Conservation (phyloP, 1,140 invertebrate species). For the Micrasema minimum region DNA sequence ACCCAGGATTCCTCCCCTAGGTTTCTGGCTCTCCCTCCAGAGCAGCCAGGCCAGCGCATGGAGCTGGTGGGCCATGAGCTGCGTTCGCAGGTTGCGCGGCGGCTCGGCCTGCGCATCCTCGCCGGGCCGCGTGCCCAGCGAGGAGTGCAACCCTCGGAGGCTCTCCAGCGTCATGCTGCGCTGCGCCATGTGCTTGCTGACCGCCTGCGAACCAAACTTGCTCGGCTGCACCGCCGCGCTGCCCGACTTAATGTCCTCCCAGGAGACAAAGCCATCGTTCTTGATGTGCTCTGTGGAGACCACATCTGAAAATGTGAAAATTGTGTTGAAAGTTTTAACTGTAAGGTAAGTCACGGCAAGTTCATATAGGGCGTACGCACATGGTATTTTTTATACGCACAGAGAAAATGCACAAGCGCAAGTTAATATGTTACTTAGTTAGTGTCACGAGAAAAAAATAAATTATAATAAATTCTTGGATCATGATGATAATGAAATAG, state of each 20-base stretch:
- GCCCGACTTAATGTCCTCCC: constrained; percentile 66
- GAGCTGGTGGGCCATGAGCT: constrained; percentile 87
- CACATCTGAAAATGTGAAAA: constrained; percentile 18
- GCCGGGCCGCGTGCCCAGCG: constrained; percentile 73
- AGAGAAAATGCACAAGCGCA: too few species aligned
- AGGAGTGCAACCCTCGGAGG: constrained; percentile 78
- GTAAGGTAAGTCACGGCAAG: too few species aligned
- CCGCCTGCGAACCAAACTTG: constrained; percentile 69
- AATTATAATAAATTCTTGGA: too few species aligned
- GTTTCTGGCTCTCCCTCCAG: constrained; percentile 88
- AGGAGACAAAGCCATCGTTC: constrained; percentile 55
- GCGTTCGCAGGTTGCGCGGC: constrained; percentile 73
- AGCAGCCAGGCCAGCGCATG: constrained; percentile 88
- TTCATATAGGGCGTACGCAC: too few species aligned
- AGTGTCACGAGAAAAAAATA: too few species aligned
- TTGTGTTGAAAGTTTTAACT: not conserved
- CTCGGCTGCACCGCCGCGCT: constrained; percentile 65
- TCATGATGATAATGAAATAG: too few species aligned
- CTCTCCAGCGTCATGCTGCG: constrained; percentile 77
- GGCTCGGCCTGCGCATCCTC: constrained; percentile 70
- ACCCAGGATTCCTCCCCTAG: constrained; percentile 80
- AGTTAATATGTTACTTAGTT: too few species aligned
- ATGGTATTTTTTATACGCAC: too few species aligned
- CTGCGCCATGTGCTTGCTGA: constrained; percentile 71
- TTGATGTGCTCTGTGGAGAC: constrained; percentile 27